Conservation (phyloP, 2,888 invertebrate genomes). For the Sialis lutaria region DNA sequence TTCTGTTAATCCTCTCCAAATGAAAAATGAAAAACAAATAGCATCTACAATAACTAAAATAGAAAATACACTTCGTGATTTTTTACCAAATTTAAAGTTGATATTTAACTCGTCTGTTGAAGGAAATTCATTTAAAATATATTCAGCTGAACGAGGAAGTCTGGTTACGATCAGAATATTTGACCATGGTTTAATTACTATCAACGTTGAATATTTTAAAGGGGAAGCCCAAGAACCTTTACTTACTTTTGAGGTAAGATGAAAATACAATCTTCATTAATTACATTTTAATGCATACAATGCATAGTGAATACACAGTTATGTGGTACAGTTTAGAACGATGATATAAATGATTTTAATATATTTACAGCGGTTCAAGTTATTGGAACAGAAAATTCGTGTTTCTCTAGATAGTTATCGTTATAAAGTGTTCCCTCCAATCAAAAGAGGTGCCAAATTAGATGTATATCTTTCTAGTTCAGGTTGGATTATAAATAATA, state of each 20-base stretch:
- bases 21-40: slow-evolving; percentile 47
- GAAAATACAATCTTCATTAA: slow-evolving; percentile 16
- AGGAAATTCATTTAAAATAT: slow-evolving; percentile 50
- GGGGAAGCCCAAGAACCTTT: slow-evolving; percentile 54
- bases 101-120: slow-evolving; percentile 48
- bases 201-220: slow-evolving; percentile 71
- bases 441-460: slow-evolving; percentile 65
- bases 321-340: not conserved
- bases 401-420: slow-evolving; percentile 54
- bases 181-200: slow-evolving; percentile 55
- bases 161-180: slow-evolving; percentile 56
- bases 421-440: slow-evolving; percentile 64
- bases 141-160: slow-evolving; percentile 51
- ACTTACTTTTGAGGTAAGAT: slow-evolving; percentile 72
- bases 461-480: slow-evolving; percentile 76
- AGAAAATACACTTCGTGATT: slow-evolving; percentile 50
- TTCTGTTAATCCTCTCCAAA: slow-evolving; percentile 48
- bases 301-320: not conserved
- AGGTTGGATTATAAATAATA: slow-evolving; percentile 40
- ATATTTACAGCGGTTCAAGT: slow-evolving; percentile 46
- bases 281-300: not conserved
- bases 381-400: slow-evolving; percentile 59
- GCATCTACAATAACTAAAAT: slow-evolving; percentile 47
- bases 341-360: slow-evolving; percentile 6
- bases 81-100: slow-evolving; percentile 51